Evolutionary conservation across 2,888 invertebrate genomes (phyloP).

Genomic region (Morpho helenor): DNA sequence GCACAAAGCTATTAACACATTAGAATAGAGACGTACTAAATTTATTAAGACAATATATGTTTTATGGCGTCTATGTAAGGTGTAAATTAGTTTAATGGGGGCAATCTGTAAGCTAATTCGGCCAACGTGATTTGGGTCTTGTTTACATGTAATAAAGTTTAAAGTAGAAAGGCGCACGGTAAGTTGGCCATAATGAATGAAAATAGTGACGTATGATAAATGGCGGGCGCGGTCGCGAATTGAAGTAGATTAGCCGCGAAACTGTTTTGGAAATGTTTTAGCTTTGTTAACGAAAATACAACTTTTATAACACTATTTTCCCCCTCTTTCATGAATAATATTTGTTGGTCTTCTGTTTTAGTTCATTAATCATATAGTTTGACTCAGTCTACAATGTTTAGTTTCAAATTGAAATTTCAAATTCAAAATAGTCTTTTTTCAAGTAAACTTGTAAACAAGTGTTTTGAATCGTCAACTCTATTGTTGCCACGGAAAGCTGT

Average conservation of each 20-base stretch:
- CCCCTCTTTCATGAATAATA: too few species aligned
- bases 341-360: too few species aligned
- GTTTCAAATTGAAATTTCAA: too few species aligned
- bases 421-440: too few species aligned
- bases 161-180: slow-evolving; percentile 1
- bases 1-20: slow-evolving; percentile 47
- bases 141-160: slow-evolving; percentile 2
- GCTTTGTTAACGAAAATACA: background rate
- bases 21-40: slow-evolving; percentile 36
- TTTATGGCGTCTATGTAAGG: slow-evolving; percentile 49
- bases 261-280: slow-evolving; percentile 10
- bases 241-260: slow-evolving; percentile 57
- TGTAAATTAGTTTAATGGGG: slow-evolving; percentile 38
- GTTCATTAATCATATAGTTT: too few species aligned
- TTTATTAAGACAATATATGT: slow-evolving; percentile 46
- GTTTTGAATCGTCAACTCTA: too few species aligned
- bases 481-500: too few species aligned
- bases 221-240: slow-evolving; percentile 58
- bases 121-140: slow-evolving; percentile 10
- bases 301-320: background rate
- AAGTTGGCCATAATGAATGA: slow-evolving; percentile 50
- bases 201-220: slow-evolving; percentile 58
- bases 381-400: background rate
- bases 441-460: too few species aligned
- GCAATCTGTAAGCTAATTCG: slow-evolving; percentile 24